These are phyloP conservation scores for Paradisaea rubra DNA, from an alignment of 2,113 vertebrate genomes.

Conservation along the genomic window DNA sequence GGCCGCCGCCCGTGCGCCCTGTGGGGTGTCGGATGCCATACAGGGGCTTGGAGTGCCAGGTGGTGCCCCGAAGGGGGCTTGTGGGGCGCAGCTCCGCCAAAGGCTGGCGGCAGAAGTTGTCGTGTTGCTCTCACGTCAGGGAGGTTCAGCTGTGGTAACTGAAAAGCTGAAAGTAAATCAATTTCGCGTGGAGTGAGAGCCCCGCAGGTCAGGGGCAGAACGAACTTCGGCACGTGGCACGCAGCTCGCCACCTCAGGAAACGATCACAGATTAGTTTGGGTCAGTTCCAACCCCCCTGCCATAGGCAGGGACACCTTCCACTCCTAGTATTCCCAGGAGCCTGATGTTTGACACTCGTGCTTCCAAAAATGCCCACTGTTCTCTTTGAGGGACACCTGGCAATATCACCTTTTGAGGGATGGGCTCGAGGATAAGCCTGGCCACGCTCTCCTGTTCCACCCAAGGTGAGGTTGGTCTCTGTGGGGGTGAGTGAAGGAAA, in stretches of 20 bases:
- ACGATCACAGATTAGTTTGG: background rate
- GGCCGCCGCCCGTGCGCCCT: accelerated
- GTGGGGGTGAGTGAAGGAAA: accelerated
- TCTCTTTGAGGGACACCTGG: background rate
- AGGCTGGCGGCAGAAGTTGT: background rate
- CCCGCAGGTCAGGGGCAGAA: background rate
- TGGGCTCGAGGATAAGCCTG: background rate
- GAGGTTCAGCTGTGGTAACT: background rate
- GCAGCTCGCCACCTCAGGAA: accelerated
- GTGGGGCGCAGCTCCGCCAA: accelerated
- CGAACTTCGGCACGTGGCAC: accelerated
- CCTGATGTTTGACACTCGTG: accelerated
- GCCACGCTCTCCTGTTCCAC: accelerated
- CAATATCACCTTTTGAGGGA: background rate
- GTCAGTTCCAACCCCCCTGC: background rate
- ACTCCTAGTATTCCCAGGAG: background rate
- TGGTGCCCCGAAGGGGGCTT: accelerated
- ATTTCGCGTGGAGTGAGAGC: background rate
- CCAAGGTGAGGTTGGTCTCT: background rate
- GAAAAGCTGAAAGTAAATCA: background rate
- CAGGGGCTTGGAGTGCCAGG: background rate
- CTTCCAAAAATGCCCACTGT: background rate
- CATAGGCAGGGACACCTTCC: background rate
- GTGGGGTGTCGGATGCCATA: accelerated
- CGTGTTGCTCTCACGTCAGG: accelerated